Evolutionary conservation across 92 coral and sea anemone species (phyloP).

Genomic region (Umimayanthus kanabou): DNA sequence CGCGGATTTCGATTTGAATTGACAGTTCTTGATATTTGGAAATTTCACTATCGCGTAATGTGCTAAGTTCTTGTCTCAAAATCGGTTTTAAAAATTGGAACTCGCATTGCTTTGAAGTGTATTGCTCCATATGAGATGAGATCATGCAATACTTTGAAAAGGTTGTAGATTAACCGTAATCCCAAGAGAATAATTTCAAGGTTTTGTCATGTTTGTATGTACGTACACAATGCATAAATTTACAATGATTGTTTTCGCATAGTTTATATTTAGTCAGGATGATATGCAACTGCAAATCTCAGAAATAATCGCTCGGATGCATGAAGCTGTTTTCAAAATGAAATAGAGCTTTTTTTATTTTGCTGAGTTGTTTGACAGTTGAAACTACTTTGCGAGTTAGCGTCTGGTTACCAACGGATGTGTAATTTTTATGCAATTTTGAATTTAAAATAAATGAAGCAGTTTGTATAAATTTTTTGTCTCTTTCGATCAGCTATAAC

Average conservation of each 20-base stretch:
- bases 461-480: too few relatives aligned
- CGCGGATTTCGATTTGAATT: neutral
- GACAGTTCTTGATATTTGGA: neutral
- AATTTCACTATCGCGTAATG: neutral
- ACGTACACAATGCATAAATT: slow-evolving; percentile 11
- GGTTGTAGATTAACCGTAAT: neutral
- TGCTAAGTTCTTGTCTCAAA: neutral
- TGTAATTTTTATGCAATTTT: too few relatives aligned
- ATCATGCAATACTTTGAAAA: neutral
- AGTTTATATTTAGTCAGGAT: neutral
- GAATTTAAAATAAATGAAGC: too few relatives aligned
- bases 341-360: neutral
- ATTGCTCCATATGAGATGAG: neutral
- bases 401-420: neutral
- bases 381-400: neutral
- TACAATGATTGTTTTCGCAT: neutral
- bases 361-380: neutral
- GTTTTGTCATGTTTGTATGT: neutral
- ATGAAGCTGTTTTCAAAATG: too few relatives aligned
- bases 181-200: neutral
- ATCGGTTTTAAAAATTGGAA: neutral
- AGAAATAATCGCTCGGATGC: too few relatives aligned
- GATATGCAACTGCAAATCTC: neutral
- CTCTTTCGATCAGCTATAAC: too few relatives aligned
- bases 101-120: neutral